These are phyloP conservation scores for Tetraneura akinire DNA, from an alignment of 1,140 invertebrate genomes.

Conservation along the genomic window DNA sequence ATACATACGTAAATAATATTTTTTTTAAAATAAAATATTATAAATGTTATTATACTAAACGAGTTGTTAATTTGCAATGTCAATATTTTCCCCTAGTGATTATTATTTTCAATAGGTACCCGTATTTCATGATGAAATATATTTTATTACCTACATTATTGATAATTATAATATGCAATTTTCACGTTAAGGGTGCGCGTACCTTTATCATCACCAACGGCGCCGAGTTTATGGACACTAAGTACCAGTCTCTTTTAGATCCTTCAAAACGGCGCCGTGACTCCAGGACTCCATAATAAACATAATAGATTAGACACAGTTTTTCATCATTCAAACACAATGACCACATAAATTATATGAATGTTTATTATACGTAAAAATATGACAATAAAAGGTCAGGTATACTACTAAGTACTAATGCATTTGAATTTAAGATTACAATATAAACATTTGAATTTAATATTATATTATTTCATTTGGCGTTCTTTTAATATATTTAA, in stretches of 20 bases:
- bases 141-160: neutral
- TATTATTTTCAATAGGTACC: neutral
- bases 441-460: neutral
- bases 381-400: neutral
- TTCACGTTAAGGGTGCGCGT: neutral
- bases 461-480: neutral
- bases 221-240: neutral
- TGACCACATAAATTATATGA: no score
- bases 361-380: neutral
- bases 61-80: constrained; percentile 19
- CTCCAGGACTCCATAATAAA: neutral
- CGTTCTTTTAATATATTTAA: constrained; percentile 3
- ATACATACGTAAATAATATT: neutral
- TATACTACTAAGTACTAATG: neutral
- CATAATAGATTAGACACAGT: neutral
- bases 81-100: neutral
- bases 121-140: neutral
- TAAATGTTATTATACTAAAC: neutral
- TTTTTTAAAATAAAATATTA: neutral
- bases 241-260: neutral
- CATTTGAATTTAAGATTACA: neutral
- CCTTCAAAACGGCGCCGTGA: constrained; percentile 19
- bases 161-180: no score
- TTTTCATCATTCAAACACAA: constrained; percentile 6
- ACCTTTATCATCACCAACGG: neutral